Evolutionary conservation across 2,797 vertebrate genomes (phyloP).

Genomic region (Syngnathus rostellatus): DNA sequence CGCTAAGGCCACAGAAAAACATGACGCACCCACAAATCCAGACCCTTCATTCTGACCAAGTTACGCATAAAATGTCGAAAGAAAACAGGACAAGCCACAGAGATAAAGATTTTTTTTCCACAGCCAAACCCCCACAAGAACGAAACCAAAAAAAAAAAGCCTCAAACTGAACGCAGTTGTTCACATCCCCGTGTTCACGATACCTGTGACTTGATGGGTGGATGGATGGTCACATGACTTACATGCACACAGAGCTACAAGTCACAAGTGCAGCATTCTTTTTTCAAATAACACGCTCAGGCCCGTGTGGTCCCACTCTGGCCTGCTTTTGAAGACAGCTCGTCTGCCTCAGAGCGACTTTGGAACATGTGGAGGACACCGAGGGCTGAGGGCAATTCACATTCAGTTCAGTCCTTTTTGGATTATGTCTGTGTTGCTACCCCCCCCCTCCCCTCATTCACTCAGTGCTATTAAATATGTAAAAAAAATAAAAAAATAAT

Average conservation of each 20-base stretch:
- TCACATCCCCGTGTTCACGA: constrained; percentile 35
- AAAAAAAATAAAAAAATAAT: not conserved
- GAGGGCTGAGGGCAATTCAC: constrained; percentile 57
- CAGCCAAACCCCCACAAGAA: constrained; percentile 16
- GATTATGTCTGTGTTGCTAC: not conserved
- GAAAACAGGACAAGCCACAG: not conserved
- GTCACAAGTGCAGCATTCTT: constrained; percentile 83
- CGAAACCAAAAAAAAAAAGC: constrained; percentile 13
- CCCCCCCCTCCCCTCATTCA: not conserved
- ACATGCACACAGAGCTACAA: constrained; percentile 70
- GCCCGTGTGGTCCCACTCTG: constrained; percentile 47
- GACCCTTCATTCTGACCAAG: constrained; percentile 15
- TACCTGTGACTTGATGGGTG: constrained; percentile 65
- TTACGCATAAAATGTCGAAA: not conserved
- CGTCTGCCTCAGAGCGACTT: constrained; percentile 63
- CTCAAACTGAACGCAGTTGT: constrained; percentile 15
- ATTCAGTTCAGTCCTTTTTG: constrained; percentile 48
- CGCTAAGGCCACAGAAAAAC: constrained; percentile 34
- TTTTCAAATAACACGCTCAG: constrained; percentile 77
- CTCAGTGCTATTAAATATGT: not conserved
- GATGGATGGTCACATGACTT: constrained; percentile 70
- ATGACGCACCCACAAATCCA: constrained; percentile 23
- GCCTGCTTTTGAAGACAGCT: constrained; percentile 36
- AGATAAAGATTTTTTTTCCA: not conserved
- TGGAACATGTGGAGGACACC: constrained; percentile 68